phyloP scores from a whole-genome alignment of 2,113 vertebrate species.

The Micromys minutus region DNA sequence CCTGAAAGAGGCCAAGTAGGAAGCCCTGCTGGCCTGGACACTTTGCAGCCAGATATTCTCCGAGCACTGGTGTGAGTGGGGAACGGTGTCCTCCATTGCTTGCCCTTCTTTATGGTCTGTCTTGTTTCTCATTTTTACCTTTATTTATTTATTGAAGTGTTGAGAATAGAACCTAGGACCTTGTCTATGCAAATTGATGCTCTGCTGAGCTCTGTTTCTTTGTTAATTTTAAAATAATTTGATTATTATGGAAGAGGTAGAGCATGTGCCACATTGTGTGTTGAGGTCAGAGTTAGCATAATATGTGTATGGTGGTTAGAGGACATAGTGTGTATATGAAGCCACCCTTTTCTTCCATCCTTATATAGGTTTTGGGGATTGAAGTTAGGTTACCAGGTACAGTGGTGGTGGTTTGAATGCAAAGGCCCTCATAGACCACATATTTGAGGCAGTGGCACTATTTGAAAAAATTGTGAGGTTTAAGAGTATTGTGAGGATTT shows the following conservation, averaged over 20 bases:
- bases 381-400: background rate
- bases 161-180: background rate
- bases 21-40: background rate
- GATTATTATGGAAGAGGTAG: background rate
- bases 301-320: background rate
- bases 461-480: background rate
- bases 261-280: background rate
- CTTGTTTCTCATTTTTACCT: background rate
- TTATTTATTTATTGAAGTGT: background rate
- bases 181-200: background rate
- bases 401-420: background rate
- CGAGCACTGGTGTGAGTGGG: background rate
- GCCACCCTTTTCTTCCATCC: background rate
- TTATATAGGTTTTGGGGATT: background rate
- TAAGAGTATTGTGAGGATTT: background rate
- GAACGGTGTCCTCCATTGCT: background rate
- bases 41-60: background rate
- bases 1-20: background rate
- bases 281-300: background rate
- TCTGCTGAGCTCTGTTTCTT: background rate
- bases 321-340: background rate
- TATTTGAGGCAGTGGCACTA: background rate
- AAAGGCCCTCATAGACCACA: background rate
- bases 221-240: background rate
- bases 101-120: background rate